Evolutionary conservation across 1,140 invertebrate genomes (phyloP).

Genomic region (Pseudoatta argentina): DNA sequence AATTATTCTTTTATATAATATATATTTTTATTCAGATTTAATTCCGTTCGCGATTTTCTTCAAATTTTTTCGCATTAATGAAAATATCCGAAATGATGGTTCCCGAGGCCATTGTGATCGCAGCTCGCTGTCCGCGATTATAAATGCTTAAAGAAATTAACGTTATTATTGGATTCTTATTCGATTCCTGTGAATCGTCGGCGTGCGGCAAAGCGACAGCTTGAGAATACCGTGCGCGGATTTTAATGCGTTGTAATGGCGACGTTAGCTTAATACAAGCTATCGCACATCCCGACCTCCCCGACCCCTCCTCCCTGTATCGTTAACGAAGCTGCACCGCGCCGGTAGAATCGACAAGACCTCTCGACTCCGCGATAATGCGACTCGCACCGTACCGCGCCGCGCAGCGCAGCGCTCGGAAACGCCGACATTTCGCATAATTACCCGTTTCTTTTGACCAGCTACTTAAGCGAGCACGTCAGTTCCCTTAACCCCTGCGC

Average conservation of each 20-base stretch:
- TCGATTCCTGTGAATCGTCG: conserved; percentile 19
- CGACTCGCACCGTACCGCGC: conserved; percentile 26
- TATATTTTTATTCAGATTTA: not conserved
- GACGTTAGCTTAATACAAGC: conserved; percentile 71
- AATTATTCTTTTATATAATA: not conserved
- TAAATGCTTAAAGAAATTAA: conserved; percentile 20
- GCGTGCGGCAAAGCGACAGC: conserved; percentile 17
- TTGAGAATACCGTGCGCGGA: conserved; percentile 45
- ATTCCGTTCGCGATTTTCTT: not conserved
- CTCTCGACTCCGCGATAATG: conserved; percentile 56
- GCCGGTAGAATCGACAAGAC: conserved; percentile 59
- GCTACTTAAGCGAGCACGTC: conserved; percentile 74
- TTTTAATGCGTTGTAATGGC: conserved; percentile 67
- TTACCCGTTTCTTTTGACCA: conserved; percentile 77
- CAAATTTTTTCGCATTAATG: not conserved
- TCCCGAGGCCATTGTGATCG: not conserved
- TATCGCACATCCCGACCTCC: conserved; percentile 58
- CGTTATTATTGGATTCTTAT: conserved; percentile 10
- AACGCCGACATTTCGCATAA: conserved; percentile 74
- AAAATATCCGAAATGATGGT: not conserved
- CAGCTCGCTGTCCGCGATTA: not conserved
- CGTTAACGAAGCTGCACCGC: conserved; percentile 66
- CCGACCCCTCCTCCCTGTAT: conserved; percentile 18
- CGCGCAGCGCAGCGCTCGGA: conserved; percentile 39
- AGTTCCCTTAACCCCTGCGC: conserved; percentile 73